Percentiles rank a stretch among this genome's conserved stretches.
phyloP scores from a whole-genome alignment of 2,797 vertebrate genomes.

The Parotocinclus haroldoi region DNA sequence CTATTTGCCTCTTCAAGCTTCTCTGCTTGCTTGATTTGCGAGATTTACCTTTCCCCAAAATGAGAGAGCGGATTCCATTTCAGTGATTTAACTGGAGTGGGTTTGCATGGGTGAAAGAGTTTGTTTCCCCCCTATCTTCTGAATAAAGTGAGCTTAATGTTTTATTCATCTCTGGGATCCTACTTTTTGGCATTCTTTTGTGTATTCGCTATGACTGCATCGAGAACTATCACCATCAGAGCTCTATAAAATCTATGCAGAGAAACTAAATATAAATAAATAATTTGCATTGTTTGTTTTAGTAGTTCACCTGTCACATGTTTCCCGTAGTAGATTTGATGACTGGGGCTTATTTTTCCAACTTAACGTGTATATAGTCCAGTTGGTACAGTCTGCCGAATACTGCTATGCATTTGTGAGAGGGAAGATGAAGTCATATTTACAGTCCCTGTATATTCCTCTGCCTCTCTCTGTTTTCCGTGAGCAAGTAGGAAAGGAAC shows the following conservation, averaged over 20 bases:
- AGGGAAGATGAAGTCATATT: no score
- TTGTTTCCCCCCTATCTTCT: constrained; percentile 18
- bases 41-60: neutral
- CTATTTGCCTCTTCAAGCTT: constrained; percentile 3
- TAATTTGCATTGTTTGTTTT: constrained; percentile 7
- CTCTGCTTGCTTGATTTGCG: constrained; percentile 10
- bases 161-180: constrained; percentile 45
- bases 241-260: constrained; percentile 8
- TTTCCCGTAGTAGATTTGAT: no score
- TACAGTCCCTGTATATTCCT: no score
- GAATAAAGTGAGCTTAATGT: constrained; percentile 42
- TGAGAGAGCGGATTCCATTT: constrained; percentile 6
- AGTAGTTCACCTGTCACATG: no score
- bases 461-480: no score
- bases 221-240: constrained; percentile 19
- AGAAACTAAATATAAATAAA: constrained; percentile 31
- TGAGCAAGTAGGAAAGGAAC: neutral
- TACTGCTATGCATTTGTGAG: no score
- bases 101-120: constrained; percentile 4
- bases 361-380: no score
- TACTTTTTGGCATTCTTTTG: constrained; percentile 32
- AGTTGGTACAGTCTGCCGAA: no score
- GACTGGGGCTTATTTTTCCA: no score
- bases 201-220: constrained; percentile 19
- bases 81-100: constrained; percentile 17